Base-by-base conservation (phyloP, 2,888 invertebrate genomes). In the Xylocampa areola region DNA sequence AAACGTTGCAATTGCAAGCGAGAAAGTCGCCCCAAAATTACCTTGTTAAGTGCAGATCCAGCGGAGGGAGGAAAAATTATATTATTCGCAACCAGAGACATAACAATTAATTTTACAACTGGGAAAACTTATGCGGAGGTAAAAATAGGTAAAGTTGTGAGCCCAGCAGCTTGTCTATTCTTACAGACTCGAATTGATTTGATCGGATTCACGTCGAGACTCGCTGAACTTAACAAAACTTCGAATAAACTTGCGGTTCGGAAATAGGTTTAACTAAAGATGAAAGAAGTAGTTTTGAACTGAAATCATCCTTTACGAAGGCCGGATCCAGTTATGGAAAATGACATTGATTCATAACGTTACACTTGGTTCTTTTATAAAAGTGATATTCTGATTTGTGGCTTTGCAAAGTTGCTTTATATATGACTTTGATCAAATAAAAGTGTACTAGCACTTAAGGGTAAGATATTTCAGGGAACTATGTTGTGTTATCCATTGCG, bases 131-230 rank as follows among this genome's bases (percentile, higher is more conserved):
- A 73, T 78, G 70, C 64, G 52, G 62, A 79, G 77, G 78, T 80
- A 80, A 75, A 77, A 79, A 77, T 77, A 78, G 77, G 79, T 80
- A 79, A 88, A 88, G 83, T 87, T 86, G 79, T 74, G 75, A 81
- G 77, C 79, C 79, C 72, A 73, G 78, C 78, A 80, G 81, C 80
- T 82, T 85, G 84, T 82, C 88, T 85, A 88, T 90, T 89, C 86
- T 87, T 82, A 81, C 79, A 75, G 85, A 89, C 84, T 84, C 71
- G 85, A 90, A 90, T 90, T 88, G 91, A 91, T 89, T 89, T 85
- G 87, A 88, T 89, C 88, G 82, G 85, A 87, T 87, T 85, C 85
- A 69, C 80, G 80, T 80, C 75, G 77, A 87, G 83, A 85, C 87
- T 82, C 70, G 66, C 68, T 72, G 68, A 89, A 87, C 81, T 89